Evolutionary conservation across 2,113 vertebrate genomes (phyloP).

Genomic region (Zapornia atra): DNA sequence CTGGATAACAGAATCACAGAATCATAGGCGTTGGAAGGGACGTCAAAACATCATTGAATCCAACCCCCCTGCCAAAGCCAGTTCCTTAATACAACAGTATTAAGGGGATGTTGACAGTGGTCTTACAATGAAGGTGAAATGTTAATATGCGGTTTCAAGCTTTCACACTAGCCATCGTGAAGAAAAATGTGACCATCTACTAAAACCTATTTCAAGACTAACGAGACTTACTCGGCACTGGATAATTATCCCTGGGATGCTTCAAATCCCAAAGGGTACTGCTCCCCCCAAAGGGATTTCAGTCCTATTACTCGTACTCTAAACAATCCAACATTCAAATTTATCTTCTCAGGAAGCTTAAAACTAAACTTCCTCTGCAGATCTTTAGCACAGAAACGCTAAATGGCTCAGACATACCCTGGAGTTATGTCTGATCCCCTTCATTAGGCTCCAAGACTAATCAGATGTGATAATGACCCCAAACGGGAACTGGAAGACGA

Average conservation of each 20-base stretch:
- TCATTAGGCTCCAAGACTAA: slow-evolving; percentile 39
- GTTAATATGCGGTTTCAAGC: background rate
- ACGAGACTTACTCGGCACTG: background rate
- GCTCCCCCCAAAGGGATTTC: background rate
- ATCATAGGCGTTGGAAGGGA: too few species aligned
- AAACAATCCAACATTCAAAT: slow-evolving; percentile 23
- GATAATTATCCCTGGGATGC: slow-evolving; percentile 38
- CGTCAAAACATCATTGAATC: too few species aligned
- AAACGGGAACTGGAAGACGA: background rate
- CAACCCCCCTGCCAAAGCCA: too few species aligned
- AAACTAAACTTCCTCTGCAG: slow-evolving; percentile 57
- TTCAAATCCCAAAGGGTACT: background rate
- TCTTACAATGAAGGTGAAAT: background rate
- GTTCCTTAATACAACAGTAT: too few species aligned
- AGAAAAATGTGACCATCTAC: background rate
- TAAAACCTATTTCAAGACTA: slow-evolving; percentile 32
- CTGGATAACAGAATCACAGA: background rate
- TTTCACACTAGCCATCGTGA: background rate
- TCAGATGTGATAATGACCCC: slow-evolving; percentile 8
- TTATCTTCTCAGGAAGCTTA: slow-evolving; percentile 37
- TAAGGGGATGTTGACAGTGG: background rate
- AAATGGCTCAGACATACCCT: slow-evolving; percentile 32
- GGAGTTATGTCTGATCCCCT: slow-evolving; percentile 22
- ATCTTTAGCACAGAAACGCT: background rate
- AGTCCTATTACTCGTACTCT: background rate